Evolutionary conservation across 1,140 invertebrate species (phyloP).

Genomic region (Trichonephila clavata): DNA sequence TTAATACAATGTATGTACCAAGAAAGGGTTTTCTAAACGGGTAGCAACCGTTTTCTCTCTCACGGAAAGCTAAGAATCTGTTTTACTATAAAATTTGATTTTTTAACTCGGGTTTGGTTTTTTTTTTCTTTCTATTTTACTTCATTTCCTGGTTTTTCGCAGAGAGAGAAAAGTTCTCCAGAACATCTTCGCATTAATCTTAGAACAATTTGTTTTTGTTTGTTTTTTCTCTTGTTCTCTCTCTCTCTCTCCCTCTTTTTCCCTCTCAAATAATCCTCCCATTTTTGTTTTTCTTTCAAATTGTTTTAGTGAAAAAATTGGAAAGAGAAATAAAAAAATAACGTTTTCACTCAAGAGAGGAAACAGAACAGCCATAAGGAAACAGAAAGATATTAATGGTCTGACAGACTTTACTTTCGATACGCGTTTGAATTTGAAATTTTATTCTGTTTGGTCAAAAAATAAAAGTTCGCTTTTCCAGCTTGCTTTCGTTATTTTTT

Average conservation of each 20-base stretch:
- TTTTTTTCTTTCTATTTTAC: constrained; percentile 41
- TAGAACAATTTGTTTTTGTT: constrained; percentile 39
- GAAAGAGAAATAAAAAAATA: not conserved
- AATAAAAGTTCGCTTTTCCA: constrained; percentile 2
- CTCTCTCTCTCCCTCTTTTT: not conserved
- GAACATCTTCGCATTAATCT: constrained; percentile 58
- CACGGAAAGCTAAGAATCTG: constrained; percentile 1
- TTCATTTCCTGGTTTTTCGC: not conserved
- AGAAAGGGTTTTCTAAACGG: not conserved
- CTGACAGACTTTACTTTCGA: constrained; percentile 56
- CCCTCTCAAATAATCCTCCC: constrained; percentile 13
- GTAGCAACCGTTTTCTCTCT: not conserved
- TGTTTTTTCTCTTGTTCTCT: too few relatives aligned
- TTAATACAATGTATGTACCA: not conserved
- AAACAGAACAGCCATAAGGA: not conserved
- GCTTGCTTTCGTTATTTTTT: constrained; percentile 4
- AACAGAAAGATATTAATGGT: constrained; percentile 59
- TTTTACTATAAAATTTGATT: constrained; percentile 63
- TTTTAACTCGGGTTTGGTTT: constrained; percentile 16
- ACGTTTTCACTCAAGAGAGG: not conserved
- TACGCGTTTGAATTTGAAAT: constrained; percentile 42
- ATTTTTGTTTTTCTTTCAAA: constrained; percentile 58
- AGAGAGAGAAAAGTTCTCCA: constrained; percentile 27
- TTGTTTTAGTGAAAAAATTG: constrained; percentile 2
- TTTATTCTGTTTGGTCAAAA: constrained; percentile 53